Conservation (phyloP, 2,797 vertebrate genomes). For the Prionace glauca region DNA sequence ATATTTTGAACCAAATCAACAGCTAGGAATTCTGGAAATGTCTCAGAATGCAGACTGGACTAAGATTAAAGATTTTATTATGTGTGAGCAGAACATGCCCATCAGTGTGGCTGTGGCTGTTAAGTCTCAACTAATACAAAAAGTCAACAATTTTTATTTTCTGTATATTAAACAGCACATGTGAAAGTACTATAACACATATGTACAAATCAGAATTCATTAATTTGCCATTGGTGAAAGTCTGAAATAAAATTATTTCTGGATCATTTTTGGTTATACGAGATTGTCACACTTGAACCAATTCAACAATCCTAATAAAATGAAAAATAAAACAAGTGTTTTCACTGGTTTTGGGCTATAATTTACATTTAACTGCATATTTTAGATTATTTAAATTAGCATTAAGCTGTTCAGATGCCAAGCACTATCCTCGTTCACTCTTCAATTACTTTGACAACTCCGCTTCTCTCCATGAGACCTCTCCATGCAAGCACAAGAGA, state of each 20-base stretch:
- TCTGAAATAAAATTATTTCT: not conserved
- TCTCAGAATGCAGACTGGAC: no score
- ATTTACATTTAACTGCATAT: not conserved
- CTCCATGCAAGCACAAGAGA: no score
- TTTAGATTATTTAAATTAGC: not conserved
- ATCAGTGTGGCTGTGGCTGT: not conserved
- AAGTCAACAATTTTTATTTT: not conserved
- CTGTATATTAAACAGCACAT: not conserved
- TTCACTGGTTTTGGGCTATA: not conserved
- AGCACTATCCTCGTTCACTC: no score
- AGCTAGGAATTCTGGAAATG: not conserved
- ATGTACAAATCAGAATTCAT: not conserved
- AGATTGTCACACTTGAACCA: no score
- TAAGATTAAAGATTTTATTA: not conserved
- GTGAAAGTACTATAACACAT: not conserved
- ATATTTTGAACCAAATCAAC: not conserved
- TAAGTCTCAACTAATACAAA: not conserved
- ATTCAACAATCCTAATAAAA: not conserved
- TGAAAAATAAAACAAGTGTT: not conserved
- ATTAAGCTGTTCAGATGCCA: no score
- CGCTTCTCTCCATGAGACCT: no score
- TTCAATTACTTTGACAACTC: no score
- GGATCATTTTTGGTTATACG: no score
- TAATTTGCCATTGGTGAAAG: not conserved
- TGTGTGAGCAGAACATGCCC: not conserved